Evolutionary conservation across 2,888 invertebrate genomes (phyloP).

Genomic region (Leptothorax acervorum): DNA sequence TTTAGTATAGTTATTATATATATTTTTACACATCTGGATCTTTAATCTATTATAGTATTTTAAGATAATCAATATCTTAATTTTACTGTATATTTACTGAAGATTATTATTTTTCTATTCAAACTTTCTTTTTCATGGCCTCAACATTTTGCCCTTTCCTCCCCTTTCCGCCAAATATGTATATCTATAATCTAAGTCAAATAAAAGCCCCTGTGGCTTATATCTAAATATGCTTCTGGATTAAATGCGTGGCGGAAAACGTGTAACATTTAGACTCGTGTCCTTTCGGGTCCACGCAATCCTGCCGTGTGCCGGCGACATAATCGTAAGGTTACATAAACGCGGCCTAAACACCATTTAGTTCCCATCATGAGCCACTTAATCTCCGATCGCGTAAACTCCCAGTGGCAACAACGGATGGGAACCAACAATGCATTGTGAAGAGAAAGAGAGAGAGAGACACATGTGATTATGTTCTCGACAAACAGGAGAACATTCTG

Average conservation of each 20-base stretch:
- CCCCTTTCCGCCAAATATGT: not conserved
- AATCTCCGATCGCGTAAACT: conserved; percentile 80
- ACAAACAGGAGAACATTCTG: conserved; percentile 66
- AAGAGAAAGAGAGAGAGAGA: conserved; percentile 23
- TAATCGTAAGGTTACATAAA: conserved; percentile 54
- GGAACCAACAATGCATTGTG: conserved; percentile 57
- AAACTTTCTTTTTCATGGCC: not conserved
- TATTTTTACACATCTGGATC: not conserved
- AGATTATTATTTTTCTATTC: not conserved
- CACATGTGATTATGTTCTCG: conserved; percentile 78
- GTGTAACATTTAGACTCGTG: not conserved
- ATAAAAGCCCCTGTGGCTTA: not conserved
- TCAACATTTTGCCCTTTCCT: not conserved
- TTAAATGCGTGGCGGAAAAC: not conserved
- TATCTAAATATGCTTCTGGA: not conserved
- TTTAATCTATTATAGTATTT: not conserved
- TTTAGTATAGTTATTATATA: not conserved
- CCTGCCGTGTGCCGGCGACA: conserved; percentile 12
- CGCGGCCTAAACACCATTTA: conserved; percentile 75
- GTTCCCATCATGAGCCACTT: conserved; percentile 83
- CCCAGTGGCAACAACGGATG: conserved; percentile 74
- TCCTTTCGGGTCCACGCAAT: not conserved
- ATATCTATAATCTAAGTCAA: not conserved
- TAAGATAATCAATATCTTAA: not conserved
- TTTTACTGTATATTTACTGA: not conserved